Percentiles rank a stretch among this genome's conserved stretches.
These are phyloP conservation scores for Lysandra bellargus DNA, from an alignment of 2,888 invertebrate genomes.

Conservation along the genomic window DNA sequence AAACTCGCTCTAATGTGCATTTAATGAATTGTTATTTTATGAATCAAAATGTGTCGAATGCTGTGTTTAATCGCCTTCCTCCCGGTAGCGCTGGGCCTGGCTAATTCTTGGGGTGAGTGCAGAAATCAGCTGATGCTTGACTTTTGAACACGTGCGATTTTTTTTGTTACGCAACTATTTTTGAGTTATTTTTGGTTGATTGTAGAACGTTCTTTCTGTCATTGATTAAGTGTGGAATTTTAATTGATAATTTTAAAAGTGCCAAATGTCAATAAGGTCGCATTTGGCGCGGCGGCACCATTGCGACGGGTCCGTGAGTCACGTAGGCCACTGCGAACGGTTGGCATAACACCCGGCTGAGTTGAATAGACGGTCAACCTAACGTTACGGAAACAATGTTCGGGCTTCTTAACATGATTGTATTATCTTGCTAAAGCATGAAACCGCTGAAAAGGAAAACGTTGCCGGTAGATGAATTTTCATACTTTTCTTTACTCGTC, in stretches of 20 bases:
- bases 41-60: conserved; percentile 70
- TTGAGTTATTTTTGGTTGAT: conserved; percentile 38
- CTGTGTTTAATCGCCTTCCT: conserved; percentile 60
- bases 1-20: conserved; percentile 62
- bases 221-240: conserved; percentile 32
- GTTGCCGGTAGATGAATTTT: conserved; percentile 22
- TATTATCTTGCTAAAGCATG: conserved; percentile 40
- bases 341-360: conserved; percentile 52
- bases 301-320: conserved; percentile 70
- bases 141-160: conserved; percentile 65
- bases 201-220: conserved; percentile 33
- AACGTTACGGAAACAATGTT: conserved; percentile 33
- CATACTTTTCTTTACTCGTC: background rate
- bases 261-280: conserved; percentile 66
- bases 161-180: conserved; percentile 64
- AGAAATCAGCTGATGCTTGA: conserved; percentile 67
- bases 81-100: conserved; percentile 56
- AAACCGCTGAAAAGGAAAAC: conserved; percentile 36
- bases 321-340: conserved; percentile 74
- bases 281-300: conserved; percentile 73
- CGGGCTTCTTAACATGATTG: conserved; percentile 34
- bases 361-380: conserved; percentile 48
- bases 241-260: conserved; percentile 38
- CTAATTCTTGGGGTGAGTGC: conserved; percentile 70
- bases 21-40: conserved; percentile 60